phyloP scores from a whole-genome alignment of 2,113 vertebrate genomes.

The Mesocricetus auratus region DNA sequence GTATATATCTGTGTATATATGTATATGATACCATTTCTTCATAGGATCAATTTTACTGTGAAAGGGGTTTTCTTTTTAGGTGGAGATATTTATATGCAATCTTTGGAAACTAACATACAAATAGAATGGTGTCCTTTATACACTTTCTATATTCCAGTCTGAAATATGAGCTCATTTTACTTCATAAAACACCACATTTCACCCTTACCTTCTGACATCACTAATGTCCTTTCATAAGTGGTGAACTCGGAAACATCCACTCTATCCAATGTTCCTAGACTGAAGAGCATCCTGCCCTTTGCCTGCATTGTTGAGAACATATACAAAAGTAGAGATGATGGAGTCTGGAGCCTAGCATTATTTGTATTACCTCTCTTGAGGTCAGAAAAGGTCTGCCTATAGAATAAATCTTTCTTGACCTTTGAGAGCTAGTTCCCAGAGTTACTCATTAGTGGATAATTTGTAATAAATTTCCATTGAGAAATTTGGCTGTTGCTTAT shows the following conservation, averaged over 20 bases:
- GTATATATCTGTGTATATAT: no score
- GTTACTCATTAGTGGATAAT: conserved; percentile 54
- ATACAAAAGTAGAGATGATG: neutral
- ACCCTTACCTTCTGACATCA: neutral
- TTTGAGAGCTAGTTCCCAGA: conserved; percentile 28
- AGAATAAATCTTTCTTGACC: neutral
- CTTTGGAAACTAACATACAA: neutral
- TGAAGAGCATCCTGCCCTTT: neutral
- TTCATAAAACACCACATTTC: neutral
- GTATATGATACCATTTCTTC: neutral
- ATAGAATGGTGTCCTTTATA: neutral
- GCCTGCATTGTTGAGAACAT: neutral
- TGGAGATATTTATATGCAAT: neutral
- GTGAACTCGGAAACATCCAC: neutral
- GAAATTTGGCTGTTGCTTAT: neutral
- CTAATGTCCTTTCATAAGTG: neutral
- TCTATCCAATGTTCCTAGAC: neutral
- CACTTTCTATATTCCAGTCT: neutral
- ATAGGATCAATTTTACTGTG: neutral
- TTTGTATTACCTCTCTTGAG: neutral
- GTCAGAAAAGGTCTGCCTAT: neutral
- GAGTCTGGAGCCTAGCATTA: neutral
- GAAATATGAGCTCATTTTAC: neutral
- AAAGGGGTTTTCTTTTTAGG: neutral
- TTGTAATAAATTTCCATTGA: conserved; percentile 1